A percentile compares a stretch with the other conserved stretches of the same genome.
These are phyloP conservation scores for Tenebrosternarchus preto DNA, from an alignment of 2,113 vertebrate species.

Conservation along the genomic window DNA sequence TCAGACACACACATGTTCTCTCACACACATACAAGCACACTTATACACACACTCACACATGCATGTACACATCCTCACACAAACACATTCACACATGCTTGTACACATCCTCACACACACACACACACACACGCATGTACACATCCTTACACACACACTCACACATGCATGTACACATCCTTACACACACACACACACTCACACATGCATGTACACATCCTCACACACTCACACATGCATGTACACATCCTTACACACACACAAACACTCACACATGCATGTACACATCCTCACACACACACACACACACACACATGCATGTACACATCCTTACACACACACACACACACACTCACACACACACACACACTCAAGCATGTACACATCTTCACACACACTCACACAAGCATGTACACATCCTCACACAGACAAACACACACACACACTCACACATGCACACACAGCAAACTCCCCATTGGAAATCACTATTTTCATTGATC, in stretches of 20 bases:
- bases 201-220: conserved; percentile 9
- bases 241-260: no score
- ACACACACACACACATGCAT: conserved; percentile 13
- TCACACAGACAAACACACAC: neutral
- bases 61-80: no score
- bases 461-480: conserved; percentile 8
- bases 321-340: conserved; percentile 21
- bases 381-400: no score
- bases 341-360: conserved; percentile 38
- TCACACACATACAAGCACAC: neutral
- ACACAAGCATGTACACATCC: neutral
- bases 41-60: conserved; percentile 1
- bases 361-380: no score
- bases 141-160: neutral
- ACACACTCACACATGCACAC: neutral
- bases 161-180: neutral
- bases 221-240: neutral
- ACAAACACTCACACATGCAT: neutral
- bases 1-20: no score
- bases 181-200: conserved; percentile 4
- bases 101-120: neutral
- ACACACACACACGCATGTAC: neutral
- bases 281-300: neutral
- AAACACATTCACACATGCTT: neutral
- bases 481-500: conserved; percentile 33